Evolutionary conservation across 2,797 vertebrate genomes (phyloP), one percentile per base, ranked within the genome.

Genomic region (Pangasius krempfi): DNA sequence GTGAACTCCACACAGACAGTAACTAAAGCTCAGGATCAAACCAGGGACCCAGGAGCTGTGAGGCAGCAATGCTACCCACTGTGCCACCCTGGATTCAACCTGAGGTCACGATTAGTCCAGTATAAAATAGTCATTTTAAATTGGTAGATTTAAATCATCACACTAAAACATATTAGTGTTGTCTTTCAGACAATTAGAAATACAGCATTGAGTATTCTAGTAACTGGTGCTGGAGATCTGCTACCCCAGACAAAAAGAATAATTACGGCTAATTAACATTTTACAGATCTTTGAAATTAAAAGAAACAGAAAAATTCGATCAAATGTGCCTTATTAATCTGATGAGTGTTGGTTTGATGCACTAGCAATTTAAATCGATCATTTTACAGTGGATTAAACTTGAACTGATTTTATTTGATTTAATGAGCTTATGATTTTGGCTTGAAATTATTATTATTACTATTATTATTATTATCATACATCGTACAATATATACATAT

Each of bases 111-210:
- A 73, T 40, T 72, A 44, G 70, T 73, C 22, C 70, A 40, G 0
- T 25, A 73, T 22, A 44, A 40, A 9, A 62, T 27, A 33, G 68
- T 37, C 33, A 22, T 73, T 73, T 70, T 73, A 27, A 50, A 75
- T 75, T 50, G 10, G 1, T 70, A 70, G 37, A n/a, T n/a, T n/a
- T n/a, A n/a, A n/a, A n/a, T 27, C 12, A 27, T 75, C 12, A 72
- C 33, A 75, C 22, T 47, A 75, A 47, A 7, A 40, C 14, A 50
- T 72, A 40, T 40, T 72, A 72, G 2, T 47, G 40, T 40, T 22
- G 70, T 47, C 22, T 75, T 75, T 75, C 10, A 75, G 72, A 68
- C 40, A 75, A 75, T 73, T 44, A 25, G 70, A 73, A 73, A 73
- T 72, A 72, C 18, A 20, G 16, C 6, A 14, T 72, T 70, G 5